A percentile compares a stretch with the other conserved stretches of the same genome.
These are phyloP conservation scores for Meliscaeva auricollis DNA, from an alignment of 2,888 invertebrate genomes.

Conservation along the genomic window DNA sequence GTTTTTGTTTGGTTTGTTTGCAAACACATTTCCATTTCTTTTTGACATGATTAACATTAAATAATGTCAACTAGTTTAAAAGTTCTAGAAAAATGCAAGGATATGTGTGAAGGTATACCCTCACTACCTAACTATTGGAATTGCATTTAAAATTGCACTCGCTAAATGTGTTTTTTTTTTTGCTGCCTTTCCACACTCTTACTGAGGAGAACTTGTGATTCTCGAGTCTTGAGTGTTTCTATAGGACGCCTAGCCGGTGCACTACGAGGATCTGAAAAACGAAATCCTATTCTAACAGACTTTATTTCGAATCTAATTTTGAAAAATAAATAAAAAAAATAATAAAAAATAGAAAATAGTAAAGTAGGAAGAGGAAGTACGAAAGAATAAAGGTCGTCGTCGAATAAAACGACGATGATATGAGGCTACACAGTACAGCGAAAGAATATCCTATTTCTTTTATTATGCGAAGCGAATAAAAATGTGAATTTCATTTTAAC, in stretches of 20 bases:
- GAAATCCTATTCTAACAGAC: slow-evolving; percentile 36
- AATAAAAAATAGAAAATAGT: neutral
- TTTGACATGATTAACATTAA: slow-evolving; percentile 48
- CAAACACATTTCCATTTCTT: slow-evolving; percentile 24
- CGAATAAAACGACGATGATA: too few relatives aligned
- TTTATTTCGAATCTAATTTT: slow-evolving; percentile 59
- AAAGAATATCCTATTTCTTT: slow-evolving; percentile 40
- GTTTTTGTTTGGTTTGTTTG: neutral
- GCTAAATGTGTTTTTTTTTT: slow-evolving; percentile 14
- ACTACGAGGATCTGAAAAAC: too few relatives aligned
- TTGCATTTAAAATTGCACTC: slow-evolving; percentile 29
- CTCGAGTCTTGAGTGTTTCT: too few relatives aligned
- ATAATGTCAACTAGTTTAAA: slow-evolving; percentile 40
- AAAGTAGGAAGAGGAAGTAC: neutral
- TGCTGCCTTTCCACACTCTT: neutral
- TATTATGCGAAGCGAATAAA: slow-evolving; percentile 47
- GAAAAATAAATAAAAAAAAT: slow-evolving; percentile 43
- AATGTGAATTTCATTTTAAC: slow-evolving; percentile 61
- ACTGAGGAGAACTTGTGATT: neutral
- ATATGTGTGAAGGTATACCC: neutral
- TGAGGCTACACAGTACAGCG: neutral
- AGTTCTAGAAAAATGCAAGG: neutral
- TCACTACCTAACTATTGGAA: neutral
- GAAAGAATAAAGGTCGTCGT: slow-evolving; percentile 1
- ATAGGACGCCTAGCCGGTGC: too few relatives aligned